These are phyloP conservation scores for Drosophila borealis DNA, from an alignment of 2,888 invertebrate genomes.

Conservation along the genomic window DNA sequence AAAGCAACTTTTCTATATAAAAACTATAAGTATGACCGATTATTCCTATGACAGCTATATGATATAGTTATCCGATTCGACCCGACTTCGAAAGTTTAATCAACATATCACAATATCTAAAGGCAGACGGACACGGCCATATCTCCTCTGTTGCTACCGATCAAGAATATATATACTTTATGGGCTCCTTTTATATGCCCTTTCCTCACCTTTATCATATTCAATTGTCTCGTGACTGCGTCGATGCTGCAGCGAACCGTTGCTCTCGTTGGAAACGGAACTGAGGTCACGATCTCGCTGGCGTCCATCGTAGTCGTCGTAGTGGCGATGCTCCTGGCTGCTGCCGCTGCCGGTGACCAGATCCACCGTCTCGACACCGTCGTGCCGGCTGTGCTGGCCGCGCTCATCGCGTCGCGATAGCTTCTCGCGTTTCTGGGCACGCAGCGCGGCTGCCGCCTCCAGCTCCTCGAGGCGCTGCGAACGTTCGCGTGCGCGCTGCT, in stretches of 20 bases:
- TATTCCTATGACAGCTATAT: no score
- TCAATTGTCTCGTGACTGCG: conserved; percentile 87
- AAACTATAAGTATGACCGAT: no score
- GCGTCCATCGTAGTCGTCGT: conserved; percentile 84
- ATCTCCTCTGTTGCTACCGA: no score
- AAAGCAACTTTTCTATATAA: no score
- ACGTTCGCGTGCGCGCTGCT: conserved; percentile 75
- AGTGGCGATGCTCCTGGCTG: conserved; percentile 67
- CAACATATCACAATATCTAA: no score
- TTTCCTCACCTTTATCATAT: conserved; percentile 86
- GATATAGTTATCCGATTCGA: no score
- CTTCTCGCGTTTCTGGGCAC: conserved; percentile 81
- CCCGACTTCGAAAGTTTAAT: no score
- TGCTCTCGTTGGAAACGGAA: conserved; percentile 86
- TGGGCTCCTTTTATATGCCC: no score
- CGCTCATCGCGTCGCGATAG: conserved; percentile 78
- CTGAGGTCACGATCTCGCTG: conserved; percentile 88
- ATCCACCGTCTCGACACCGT: conserved; percentile 65
- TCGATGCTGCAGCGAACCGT: conserved; percentile 85
- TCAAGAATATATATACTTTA: no score
- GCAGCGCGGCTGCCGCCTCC: conserved; percentile 46
- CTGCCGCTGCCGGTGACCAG: conserved; percentile 44
- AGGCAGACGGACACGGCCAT: no score
- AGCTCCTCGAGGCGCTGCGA: conserved; percentile 64
- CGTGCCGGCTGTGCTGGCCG: conserved; percentile 62